These are phyloP conservation scores for Brenthis hecate DNA, from an alignment of 2,888 invertebrate species.

Conservation along the genomic window DNA sequence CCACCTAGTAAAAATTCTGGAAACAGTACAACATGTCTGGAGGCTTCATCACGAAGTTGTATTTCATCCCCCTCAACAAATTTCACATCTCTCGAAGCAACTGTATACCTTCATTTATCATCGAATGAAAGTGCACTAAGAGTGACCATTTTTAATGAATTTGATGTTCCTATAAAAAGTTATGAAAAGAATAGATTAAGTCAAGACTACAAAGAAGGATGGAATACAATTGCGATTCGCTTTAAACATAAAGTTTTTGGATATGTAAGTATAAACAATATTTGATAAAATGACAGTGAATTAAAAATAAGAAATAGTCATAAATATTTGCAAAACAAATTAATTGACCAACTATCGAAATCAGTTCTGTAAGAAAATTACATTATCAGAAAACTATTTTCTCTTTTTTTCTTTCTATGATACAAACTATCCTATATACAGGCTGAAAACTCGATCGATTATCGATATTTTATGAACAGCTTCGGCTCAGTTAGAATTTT, in stretches of 20 bases:
- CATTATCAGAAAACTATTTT: too few relatives aligned
- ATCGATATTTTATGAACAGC: too few relatives aligned
- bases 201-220: conserved; percentile 41
- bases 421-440: too few relatives aligned
- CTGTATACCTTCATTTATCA: conserved; percentile 40
- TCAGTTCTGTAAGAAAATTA: too few relatives aligned
- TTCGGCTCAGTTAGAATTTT: too few relatives aligned
- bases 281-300: too few relatives aligned
- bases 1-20: not conserved
- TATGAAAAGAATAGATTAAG: conserved; percentile 36
- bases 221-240: conserved; percentile 42
- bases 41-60: conserved; percentile 43
- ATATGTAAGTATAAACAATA: conserved; percentile 45
- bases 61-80: conserved; percentile 42
- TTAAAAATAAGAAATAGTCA: too few relatives aligned
- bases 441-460: too few relatives aligned
- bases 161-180: conserved; percentile 28
- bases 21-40: conserved; percentile 37
- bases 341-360: too few relatives aligned
- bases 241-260: conserved; percentile 37
- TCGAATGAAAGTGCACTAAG: conserved; percentile 42
- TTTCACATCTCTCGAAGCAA: conserved; percentile 42
- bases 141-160: conserved; percentile 42
- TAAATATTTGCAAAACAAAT: too few relatives aligned
- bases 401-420: too few relatives aligned